Conservation (phyloP, 1,140 invertebrate species). For the Heliconius hermathena region DNA sequence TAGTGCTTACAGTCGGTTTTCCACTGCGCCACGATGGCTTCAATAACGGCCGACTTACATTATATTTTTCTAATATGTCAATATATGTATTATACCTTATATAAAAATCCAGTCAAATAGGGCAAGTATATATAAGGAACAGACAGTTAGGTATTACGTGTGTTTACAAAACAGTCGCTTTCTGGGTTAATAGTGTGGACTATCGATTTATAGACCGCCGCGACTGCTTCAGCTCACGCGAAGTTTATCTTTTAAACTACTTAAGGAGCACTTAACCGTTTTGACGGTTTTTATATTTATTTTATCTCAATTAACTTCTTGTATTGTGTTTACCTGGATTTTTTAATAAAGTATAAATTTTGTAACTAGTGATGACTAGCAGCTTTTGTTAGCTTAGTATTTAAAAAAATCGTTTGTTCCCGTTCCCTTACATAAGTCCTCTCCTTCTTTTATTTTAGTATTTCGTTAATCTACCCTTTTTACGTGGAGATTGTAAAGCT, state of each 20-base stretch:
- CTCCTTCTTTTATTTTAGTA: too few species aligned
- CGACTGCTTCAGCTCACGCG: not conserved
- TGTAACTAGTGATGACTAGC: too few species aligned
- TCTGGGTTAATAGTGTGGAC: constrained; percentile 22
- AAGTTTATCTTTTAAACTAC: constrained; percentile 14
- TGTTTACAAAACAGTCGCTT: constrained; percentile 26
- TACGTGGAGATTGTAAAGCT: too few species aligned
- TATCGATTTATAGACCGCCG: constrained; percentile 25
- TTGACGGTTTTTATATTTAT: not conserved
- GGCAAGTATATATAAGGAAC: not conserved
- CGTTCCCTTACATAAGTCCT: too few species aligned
- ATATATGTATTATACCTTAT: not conserved
- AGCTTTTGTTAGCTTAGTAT: too few species aligned
- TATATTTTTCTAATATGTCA: not conserved
- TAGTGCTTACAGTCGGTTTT: too few species aligned
- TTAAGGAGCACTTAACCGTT: constrained; percentile 3
- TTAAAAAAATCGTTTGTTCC: too few species aligned
- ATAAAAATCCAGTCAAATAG: not conserved
- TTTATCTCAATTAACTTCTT: not conserved
- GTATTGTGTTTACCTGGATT: not conserved
- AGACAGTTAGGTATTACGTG: constrained; percentile 15
- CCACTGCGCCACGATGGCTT: too few species aligned
- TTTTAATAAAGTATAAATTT: not conserved
- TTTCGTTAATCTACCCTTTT: too few species aligned
- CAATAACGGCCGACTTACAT: too few species aligned